Percentiles rank a stretch among this genome's conserved stretches.
Evolutionary conservation across 2,113 vertebrate genomes (phyloP).

Genomic region (Zosterops japonicus): DNA sequence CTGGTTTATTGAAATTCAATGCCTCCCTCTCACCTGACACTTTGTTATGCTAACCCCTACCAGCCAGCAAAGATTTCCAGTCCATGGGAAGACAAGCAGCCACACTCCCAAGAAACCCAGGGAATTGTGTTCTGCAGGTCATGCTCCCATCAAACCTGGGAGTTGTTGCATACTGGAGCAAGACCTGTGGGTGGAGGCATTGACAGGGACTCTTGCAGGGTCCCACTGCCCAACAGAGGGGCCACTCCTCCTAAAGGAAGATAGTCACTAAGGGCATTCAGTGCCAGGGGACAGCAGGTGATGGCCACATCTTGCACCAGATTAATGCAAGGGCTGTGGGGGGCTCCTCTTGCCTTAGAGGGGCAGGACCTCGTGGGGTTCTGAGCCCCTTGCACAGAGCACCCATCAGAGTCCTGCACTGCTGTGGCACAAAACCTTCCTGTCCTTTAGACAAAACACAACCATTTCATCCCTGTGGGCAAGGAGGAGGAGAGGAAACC

Average conservation of each 20-base stretch:
- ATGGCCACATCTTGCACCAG: accelerated
- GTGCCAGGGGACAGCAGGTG: not conserved
- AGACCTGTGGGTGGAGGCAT: not conserved
- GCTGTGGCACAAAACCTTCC: accelerated
- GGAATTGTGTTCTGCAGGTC: not conserved
- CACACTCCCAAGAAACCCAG: not conserved
- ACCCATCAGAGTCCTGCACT: not conserved
- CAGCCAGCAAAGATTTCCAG: not conserved
- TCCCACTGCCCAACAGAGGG: accelerated
- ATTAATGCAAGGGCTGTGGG: accelerated
- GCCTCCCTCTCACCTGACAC: not conserved
- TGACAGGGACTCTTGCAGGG: not conserved
- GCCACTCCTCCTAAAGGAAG: not conserved
- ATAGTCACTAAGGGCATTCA: not conserved
- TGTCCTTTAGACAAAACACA: accelerated
- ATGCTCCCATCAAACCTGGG: not conserved
- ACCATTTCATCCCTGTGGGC: not conserved
- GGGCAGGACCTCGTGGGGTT: accelerated
- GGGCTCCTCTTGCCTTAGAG: not conserved
- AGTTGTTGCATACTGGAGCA: accelerated
- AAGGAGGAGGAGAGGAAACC: not conserved
- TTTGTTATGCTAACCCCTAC: slow-evolving; percentile 42
- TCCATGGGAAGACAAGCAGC: not conserved
- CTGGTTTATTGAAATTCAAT: slow-evolving; percentile 59
- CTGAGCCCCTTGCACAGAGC: not conserved